A percentile compares a stretch with the other conserved stretches of the same genome.
Evolutionary conservation across 1,140 invertebrate species (phyloP).

Genomic region (Temnothorax longispinosus): DNA sequence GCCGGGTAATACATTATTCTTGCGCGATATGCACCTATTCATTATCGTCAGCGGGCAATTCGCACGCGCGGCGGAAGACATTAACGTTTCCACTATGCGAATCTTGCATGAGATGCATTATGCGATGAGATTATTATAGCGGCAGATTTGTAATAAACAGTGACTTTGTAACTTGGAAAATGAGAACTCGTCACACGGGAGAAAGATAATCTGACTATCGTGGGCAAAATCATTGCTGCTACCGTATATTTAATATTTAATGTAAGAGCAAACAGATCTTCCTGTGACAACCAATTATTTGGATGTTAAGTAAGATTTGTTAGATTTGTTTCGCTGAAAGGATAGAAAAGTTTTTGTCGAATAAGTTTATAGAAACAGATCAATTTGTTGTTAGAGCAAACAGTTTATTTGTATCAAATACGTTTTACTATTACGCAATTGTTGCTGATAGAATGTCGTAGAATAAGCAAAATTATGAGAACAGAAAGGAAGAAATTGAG

Average conservation of each 20-base stretch:
- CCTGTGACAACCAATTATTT: background rate
- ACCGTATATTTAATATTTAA: slow-evolving; percentile 1
- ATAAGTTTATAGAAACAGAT: background rate
- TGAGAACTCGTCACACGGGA: background rate
- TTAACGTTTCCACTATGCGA: slow-evolving; percentile 40
- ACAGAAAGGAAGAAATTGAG: background rate
- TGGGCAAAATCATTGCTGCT: background rate
- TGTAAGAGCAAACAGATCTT: background rate
- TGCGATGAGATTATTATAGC: slow-evolving; percentile 23
- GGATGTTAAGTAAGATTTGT: background rate
- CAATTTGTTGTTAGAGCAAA: background rate
- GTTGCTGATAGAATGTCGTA: background rate
- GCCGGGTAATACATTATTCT: slow-evolving; percentile 29
- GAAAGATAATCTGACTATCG: background rate
- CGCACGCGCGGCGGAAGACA: slow-evolving; percentile 34
- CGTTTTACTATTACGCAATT: background rate
- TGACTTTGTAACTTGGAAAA: slow-evolving; percentile 8
- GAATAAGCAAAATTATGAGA: background rate
- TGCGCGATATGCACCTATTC: slow-evolving; percentile 29
- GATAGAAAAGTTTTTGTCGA: background rate
- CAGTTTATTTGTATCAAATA: background rate
- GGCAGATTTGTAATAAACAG: slow-evolving; percentile 28
- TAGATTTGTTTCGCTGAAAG: background rate
- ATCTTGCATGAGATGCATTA: slow-evolving; percentile 28
- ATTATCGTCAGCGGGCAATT: slow-evolving; percentile 44